Evolutionary conservation across 2,113 vertebrate species (phyloP).

Genomic region (Petrocephalus microphthalmus): DNA sequence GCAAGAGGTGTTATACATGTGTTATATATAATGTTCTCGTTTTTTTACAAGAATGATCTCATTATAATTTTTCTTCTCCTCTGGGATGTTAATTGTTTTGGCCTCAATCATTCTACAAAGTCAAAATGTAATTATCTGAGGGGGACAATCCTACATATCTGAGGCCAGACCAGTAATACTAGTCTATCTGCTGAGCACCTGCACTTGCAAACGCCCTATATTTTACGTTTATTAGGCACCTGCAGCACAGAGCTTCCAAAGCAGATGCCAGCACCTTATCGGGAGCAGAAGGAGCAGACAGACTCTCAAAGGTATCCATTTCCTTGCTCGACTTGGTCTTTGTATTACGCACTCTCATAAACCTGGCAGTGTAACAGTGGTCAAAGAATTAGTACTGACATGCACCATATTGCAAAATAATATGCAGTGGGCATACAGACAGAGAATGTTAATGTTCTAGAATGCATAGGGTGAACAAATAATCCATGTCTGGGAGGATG

Average conservation of each 20-base stretch:
- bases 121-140: neutral
- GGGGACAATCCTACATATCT: neutral
- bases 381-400: neutral
- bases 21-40: neutral
- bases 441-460: neutral
- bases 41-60: neutral
- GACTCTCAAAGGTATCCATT: constrained; percentile 20
- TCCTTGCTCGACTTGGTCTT: neutral
- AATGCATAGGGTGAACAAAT: neutral
- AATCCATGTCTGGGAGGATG: neutral
- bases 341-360: neutral
- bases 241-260: neutral
- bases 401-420: neutral
- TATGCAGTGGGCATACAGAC: neutral
- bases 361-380: neutral
- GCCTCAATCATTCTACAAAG: neutral
- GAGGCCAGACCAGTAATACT: neutral
- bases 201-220: neutral
- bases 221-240: neutral
- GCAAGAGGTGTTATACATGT: neutral
- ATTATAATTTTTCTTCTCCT: neutral
- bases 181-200: neutral
- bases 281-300: constrained; percentile 28
- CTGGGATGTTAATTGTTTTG: neutral
- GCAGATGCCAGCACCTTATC: neutral